Conservation (phyloP, 2,797 vertebrate species). For the Uromys caudimaculatus region DNA sequence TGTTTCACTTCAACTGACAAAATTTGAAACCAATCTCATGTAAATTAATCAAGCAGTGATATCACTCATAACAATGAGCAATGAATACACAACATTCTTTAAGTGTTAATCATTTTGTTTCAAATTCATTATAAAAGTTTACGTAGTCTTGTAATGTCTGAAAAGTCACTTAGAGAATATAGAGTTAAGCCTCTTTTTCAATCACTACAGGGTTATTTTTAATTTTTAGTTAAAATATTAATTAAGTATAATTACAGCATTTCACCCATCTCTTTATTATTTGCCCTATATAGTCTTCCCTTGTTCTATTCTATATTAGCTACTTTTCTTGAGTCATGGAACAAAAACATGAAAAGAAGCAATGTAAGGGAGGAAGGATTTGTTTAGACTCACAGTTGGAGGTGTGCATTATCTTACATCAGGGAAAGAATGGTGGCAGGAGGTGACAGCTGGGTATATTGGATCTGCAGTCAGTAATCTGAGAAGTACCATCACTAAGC, state of each 20-base stretch:
- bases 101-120: slow-evolving; percentile 34
- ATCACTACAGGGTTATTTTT: neutral
- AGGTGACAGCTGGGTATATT: neutral
- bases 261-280: neutral
- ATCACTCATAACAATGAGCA: neutral
- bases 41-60: neutral
- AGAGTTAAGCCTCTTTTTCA: neutral
- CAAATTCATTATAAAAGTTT: neutral
- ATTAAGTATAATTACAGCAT: neutral
- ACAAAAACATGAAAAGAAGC: neutral
- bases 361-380: neutral
- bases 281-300: neutral
- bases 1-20: neutral
- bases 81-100: neutral
- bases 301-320: neutral
- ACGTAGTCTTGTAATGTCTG: neutral
- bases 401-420: neutral
- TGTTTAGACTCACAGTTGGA: neutral
- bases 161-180: neutral
- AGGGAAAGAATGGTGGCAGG: neutral
- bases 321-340: neutral
- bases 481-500: neutral
- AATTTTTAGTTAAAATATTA: neutral
- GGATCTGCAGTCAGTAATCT: neutral
- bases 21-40: neutral